Conservation (phyloP, 2,888 invertebrate genomes). For the Acronicta psi region DNA sequence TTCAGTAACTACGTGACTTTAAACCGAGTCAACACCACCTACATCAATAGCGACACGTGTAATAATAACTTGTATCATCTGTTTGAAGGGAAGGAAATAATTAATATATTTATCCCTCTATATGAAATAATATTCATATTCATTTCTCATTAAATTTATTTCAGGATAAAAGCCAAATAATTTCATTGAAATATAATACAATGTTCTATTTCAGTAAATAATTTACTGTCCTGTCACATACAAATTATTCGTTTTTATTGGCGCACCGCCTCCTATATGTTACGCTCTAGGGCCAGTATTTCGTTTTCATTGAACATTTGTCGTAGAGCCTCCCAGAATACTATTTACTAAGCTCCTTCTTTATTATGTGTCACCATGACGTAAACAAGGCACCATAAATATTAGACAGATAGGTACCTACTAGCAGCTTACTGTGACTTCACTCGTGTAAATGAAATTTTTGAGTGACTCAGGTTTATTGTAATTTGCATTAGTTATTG, state of each 20-base stretch:
- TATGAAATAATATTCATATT: no score
- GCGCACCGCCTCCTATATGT: constrained; percentile 11
- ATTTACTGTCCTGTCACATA: constrained; percentile 25
- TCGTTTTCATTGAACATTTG: constrained; percentile 30
- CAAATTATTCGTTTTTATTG: constrained; percentile 35
- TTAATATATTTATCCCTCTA: no score
- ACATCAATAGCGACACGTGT: not conserved
- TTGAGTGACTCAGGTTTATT: no score
- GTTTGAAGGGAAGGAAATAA: no score
- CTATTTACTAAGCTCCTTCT: constrained; percentile 17
- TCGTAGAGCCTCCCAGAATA: constrained; percentile 7
- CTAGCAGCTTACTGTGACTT: no score
- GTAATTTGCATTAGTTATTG: no score
- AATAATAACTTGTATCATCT: no score
- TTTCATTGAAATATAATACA: constrained; percentile 18
- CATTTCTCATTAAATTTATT: constrained; percentile 1
- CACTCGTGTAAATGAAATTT: no score
- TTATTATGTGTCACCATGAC: constrained; percentile 8
- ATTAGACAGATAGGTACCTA: no score
- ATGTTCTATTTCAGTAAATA: constrained; percentile 14
- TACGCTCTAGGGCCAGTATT: constrained; percentile 17
- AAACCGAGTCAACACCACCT: not conserved
- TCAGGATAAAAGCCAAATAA: constrained; percentile 13
- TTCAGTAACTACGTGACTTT: not conserved
- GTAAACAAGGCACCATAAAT: constrained; percentile 12